Conservation (phyloP, 2,797 vertebrate species). For the Aeoliscus strigatus region DNA sequence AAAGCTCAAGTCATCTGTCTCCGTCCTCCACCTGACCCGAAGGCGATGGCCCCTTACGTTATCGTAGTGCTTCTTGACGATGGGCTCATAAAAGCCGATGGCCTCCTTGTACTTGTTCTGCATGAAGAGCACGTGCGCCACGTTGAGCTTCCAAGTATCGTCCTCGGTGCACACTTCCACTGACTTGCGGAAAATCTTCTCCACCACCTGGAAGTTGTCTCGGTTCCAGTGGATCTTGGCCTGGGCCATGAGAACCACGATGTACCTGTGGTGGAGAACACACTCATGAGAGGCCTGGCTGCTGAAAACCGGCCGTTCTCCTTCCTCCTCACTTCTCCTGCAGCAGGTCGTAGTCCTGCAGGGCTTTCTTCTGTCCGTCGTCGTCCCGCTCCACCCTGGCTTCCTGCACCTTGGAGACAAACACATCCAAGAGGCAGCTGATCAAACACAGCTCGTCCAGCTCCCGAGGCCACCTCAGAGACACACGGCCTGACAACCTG, state of each 20-base stretch:
- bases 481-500: constrained; percentile 80
- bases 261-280: constrained; percentile 74
- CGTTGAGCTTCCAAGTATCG: constrained; percentile 93
- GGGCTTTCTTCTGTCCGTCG: constrained; percentile 78
- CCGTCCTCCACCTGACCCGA: too few species aligned
- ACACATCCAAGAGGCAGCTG: neutral
- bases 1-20: constrained; percentile 12
- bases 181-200: constrained; percentile 93
- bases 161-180: constrained; percentile 91
- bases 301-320: neutral
- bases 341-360: constrained; percentile 85
- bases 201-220: constrained; percentile 91
- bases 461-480: too few species aligned
- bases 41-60: constrained; percentile 67
- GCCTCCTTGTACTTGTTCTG: constrained; percentile 96
- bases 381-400: constrained; percentile 80
- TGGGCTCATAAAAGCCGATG: constrained; percentile 91
- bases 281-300: too few species aligned
- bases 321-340: constrained; percentile 79
- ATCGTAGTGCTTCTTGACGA: constrained; percentile 93
- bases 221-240: constrained; percentile 96
- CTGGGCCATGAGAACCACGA: constrained; percentile 94
- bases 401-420: constrained; percentile 76
- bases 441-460: too few species aligned
- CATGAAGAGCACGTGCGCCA: constrained; percentile 96